These are phyloP conservation scores for Elaphurus davidianus DNA, from an alignment of 2,113 vertebrate genomes.

Conservation along the genomic window DNA sequence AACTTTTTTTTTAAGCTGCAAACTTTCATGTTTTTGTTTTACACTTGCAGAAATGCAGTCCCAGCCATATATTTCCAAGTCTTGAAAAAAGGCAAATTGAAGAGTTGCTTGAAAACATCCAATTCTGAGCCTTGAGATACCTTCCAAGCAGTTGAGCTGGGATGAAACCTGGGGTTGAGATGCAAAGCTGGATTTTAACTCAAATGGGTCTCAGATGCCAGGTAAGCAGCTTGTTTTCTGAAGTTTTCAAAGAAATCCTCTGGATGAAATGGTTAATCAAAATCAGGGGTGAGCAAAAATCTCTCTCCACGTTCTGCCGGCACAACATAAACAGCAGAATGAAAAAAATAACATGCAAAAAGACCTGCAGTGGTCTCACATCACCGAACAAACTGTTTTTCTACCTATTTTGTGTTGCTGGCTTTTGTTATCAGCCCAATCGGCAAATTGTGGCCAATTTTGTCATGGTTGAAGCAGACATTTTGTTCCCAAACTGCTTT, in stretches of 20 bases:
- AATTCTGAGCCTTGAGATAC: neutral
- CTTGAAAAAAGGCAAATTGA: neutral
- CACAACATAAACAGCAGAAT: constrained; percentile 67
- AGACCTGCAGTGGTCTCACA: constrained; percentile 81
- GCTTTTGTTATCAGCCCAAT: constrained; percentile 87
- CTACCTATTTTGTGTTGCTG: constrained; percentile 84
- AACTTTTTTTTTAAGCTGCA: neutral
- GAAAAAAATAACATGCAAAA: constrained; percentile 67
- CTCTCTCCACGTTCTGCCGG: constrained; percentile 76
- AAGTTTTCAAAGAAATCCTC: constrained; percentile 43
- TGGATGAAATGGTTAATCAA: constrained; percentile 59
- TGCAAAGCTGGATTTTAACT: neutral
- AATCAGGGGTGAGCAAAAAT: constrained; percentile 32
- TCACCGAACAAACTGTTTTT: constrained; percentile 84
- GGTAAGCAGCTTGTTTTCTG: neutral
- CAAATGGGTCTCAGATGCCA: neutral
- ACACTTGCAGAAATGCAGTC: neutral
- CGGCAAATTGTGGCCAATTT: constrained; percentile 87
- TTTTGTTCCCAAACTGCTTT: constrained; percentile 85
- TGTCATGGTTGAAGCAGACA: constrained; percentile 83
- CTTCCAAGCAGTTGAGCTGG: neutral
- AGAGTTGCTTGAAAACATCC: constrained; percentile 28
- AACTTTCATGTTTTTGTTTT: neutral
- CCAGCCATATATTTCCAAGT: neutral
- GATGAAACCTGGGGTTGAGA: neutral